Base-by-base conservation (phyloP, 2,888 invertebrate genomes). In the Leucoptera coffeella region DNA sequence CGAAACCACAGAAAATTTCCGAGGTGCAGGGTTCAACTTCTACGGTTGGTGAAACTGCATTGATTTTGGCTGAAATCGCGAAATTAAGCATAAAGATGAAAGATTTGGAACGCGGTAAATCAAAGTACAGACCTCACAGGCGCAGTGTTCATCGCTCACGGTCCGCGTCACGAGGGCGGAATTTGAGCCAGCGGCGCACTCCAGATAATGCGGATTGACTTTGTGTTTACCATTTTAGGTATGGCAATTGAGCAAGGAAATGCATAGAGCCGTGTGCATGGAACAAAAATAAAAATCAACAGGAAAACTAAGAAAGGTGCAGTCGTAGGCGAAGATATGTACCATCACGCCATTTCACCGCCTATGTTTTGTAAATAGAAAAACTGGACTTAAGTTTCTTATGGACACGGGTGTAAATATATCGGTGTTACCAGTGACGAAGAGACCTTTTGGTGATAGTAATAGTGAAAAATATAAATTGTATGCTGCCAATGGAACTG, bases 401-500 rank as follows among this genome's bases (percentile, higher is more conserved):
- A 27, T 32, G 11, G 32, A 32, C 14, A 24, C 28, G n/a, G 29
- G 32, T 11, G 32, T 29, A 4, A 25, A 30, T 14, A 24, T 30
- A 5, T 30, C 30, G n/a, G 29, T 31, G 8, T 5, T 29, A 14
- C 29, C 31, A 12, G 9, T n/a, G n/a, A n/a, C n/a, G n/a, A n/a
- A n/a, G n/a, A 22, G 13, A 22, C 10, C 10, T 14, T 4, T 7
- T 7, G 9, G 3, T 13, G 3, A 9, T n/a, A n/a, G n/a, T n/a
- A n/a, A n/a, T n/a, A 9, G 22, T n/a, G n/a, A 7, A 7, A 14
- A 30, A 12, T 32, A 33, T 26, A 33, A 34, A 29, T 28, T 42
- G 2, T 36, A 31, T 23, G 38, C 40, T 2, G 38, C 39, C 6
- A 44, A 41, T 19, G 30, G 30, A 11, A 35, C 31, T 7, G 29